Evolutionary conservation across 2,888 invertebrate species (phyloP).

Genomic region (Lasioglossum marginatum): DNA sequence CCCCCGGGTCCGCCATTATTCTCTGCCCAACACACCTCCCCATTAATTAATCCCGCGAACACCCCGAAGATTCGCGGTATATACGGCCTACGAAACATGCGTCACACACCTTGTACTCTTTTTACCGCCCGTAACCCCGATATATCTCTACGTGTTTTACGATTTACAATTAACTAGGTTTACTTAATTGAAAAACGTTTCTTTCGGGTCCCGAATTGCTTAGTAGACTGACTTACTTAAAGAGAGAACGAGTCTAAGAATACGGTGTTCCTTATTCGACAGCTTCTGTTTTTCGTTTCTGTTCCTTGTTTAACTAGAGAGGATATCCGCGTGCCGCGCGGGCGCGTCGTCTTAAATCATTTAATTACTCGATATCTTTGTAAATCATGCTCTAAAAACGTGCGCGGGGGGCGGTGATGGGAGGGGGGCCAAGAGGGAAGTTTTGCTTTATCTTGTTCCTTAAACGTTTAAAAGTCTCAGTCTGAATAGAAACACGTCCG

Average conservation of each 20-base stretch:
- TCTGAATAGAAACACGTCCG: slow-evolving; percentile 39
- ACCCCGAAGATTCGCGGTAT: background rate
- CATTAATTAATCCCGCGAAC: background rate
- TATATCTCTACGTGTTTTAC: slow-evolving; percentile 70
- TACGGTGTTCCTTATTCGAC: background rate
- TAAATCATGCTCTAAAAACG: slow-evolving; percentile 15
- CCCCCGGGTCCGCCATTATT: background rate
- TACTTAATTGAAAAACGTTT: slow-evolving; percentile 78
- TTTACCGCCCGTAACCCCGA: slow-evolving; percentile 41
- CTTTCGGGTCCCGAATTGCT: slow-evolving; percentile 80
- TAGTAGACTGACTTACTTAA: slow-evolving; percentile 75
- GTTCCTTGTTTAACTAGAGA: background rate
- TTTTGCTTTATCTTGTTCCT: slow-evolving; percentile 1
- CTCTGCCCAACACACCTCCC: background rate
- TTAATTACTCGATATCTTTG: background rate
- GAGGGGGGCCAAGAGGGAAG: slow-evolving; percentile 1
- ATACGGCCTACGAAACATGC: background rate
- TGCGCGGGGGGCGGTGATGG: background rate
- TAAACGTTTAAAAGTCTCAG: slow-evolving; percentile 39
- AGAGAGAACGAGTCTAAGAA: slow-evolving; percentile 44
- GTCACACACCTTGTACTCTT: slow-evolving; percentile 50
- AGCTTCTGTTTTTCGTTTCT: background rate
- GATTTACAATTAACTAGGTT: slow-evolving; percentile 76
- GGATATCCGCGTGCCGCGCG: background rate
- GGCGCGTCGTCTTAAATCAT: slow-evolving; percentile 6